Base-by-base conservation (phyloP, 2,113 vertebrate genomes). In the Onychorhynchus coronatus region DNA sequence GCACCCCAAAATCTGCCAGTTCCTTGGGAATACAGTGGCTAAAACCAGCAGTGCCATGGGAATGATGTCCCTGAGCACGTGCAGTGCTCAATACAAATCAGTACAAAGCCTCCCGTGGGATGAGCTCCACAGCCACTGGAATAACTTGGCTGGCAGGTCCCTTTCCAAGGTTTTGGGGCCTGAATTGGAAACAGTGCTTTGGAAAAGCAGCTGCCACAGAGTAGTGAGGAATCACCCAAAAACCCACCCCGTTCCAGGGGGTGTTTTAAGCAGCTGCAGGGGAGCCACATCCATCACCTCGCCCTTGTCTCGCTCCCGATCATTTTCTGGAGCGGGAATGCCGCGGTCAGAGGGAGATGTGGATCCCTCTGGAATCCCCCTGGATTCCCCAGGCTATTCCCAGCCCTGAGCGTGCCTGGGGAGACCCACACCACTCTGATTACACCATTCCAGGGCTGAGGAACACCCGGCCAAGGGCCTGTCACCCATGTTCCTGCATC, bases 241-340 rank as follows among this genome's bases (percentile, higher is more conserved):
- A 0, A 5, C 12, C 30, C 22, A 35, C 22, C 61, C 8, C 4
- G 8, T 17, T 42, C 30, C 9, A 1, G 35, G 13, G 53, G 27
- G 1, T 33, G 37, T 58, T 90, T 25, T 9, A 44, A 47, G 68
- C 50, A 16, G 62, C 42, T 72, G 4, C 21, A 49, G 44, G 9
- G 35, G 14, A 39, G 35, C 18, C 65, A 5, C 11, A 14, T 25
- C 72, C 49, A 10, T 3, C 25, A 3, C 78, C 56, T 8, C 1
- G 3, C 19, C 35, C 72, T 74, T 0, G 0, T 0, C 12, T 25
- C 3, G 5, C 37, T 10, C 17, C 0, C 18, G 0, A 0, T 12
- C 13, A 12, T 65, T 35, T 50, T 35, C 23, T 33, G 23, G 31
- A 59, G 63, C 2, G 0, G 55, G 58, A 18, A 28, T 0, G 1